These are phyloP conservation scores for Pseudomyrmex pallidus DNA, from an alignment of 1,140 invertebrate species.

Conservation along the genomic window DNA sequence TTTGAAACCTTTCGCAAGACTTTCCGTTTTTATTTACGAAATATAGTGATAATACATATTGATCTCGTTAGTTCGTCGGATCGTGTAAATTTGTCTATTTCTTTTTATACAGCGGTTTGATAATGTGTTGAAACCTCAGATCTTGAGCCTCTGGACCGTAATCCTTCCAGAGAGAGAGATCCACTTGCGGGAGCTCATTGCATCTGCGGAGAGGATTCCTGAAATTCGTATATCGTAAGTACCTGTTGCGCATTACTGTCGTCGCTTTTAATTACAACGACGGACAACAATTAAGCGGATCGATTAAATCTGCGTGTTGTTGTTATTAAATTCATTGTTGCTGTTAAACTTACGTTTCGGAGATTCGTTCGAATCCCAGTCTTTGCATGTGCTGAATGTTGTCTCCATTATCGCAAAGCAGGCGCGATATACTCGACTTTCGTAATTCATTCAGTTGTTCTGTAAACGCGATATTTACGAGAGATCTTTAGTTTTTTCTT, in stretches of 20 bases:
- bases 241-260: neutral
- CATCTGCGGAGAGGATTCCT: constrained; percentile 90
- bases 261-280: neutral
- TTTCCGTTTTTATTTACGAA: neutral
- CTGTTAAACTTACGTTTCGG: constrained; percentile 85
- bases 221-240: constrained; percentile 70
- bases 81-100: neutral
- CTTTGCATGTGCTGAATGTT: constrained; percentile 91
- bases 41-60: neutral
- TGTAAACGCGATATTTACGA: constrained; percentile 79
- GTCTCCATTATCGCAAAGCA: constrained; percentile 95
- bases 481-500: too few species aligned
- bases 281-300: neutral
- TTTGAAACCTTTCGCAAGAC: too few species aligned
- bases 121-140: neutral
- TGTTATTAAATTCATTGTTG: neutral
- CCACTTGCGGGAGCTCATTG: constrained; percentile 87
- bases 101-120: neutral
- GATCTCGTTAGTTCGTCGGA: neutral
- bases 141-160: constrained; percentile 44
- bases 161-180: constrained; percentile 89
- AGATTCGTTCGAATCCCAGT: constrained; percentile 87
- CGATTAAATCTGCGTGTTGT: too few species aligned
- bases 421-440: constrained; percentile 91
- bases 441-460: constrained; percentile 95